Evolutionary conservation across 2,797 vertebrate species (phyloP).

Genomic region (Microhierax caerulescens): DNA sequence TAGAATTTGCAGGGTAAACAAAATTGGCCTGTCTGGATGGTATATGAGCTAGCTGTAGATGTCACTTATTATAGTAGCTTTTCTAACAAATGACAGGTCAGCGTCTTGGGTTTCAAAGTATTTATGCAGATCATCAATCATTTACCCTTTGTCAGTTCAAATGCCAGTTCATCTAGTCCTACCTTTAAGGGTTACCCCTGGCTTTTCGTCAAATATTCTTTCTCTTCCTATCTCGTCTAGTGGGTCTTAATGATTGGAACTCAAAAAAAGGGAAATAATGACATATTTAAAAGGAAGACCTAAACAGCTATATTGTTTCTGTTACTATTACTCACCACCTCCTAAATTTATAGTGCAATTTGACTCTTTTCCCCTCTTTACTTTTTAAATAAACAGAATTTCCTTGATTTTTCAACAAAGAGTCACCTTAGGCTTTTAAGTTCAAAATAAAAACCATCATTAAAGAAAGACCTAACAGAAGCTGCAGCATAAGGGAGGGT

Average conservation of each 20-base stretch:
- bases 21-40: slow-evolving; percentile 25
- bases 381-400: not conserved
- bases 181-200: slow-evolving; percentile 36
- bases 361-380: not conserved
- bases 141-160: slow-evolving; percentile 51
- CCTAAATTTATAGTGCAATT: not conserved
- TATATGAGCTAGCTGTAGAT: slow-evolving; percentile 25
- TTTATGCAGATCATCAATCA: slow-evolving; percentile 54
- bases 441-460: not conserved
- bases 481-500: not conserved
- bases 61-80: slow-evolving; percentile 63
- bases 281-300: slow-evolving; percentile 15
- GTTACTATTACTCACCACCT: not conserved
- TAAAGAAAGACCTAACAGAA: slow-evolving; percentile 20
- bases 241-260: not conserved
- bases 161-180: slow-evolving; percentile 9
- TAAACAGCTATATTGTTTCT: not conserved
- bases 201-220: slow-evolving; percentile 58
- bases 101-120: slow-evolving; percentile 56
- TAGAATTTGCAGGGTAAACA: slow-evolving; percentile 24
- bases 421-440: not conserved
- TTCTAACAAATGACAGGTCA: slow-evolving; percentile 65
- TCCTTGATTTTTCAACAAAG: not conserved
- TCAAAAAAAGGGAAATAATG: not conserved
- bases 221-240: slow-evolving; percentile 2